Conservation (phyloP, 2,888 invertebrate genomes). For the Dysmachus trigonus region DNA sequence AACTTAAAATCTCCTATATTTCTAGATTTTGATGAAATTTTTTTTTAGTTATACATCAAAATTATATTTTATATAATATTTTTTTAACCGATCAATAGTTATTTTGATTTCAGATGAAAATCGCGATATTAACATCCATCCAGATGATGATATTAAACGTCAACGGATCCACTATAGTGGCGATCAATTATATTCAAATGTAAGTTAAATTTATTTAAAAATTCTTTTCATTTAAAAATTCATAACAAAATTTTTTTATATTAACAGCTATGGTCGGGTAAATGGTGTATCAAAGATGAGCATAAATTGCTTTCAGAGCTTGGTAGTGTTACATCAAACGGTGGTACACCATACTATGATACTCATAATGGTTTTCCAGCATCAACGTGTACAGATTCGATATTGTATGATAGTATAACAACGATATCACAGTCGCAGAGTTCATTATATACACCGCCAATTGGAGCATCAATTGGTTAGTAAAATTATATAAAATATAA, state of each 20-base stretch:
- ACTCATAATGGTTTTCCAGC: slow-evolving; percentile 60
- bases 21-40: no score
- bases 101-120: slow-evolving; percentile 77
- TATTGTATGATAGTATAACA: slow-evolving; percentile 76
- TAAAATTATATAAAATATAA: slow-evolving; percentile 24
- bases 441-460: slow-evolving; percentile 80
- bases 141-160: slow-evolving; percentile 87
- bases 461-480: slow-evolving; percentile 75
- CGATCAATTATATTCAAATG: slow-evolving; percentile 89
- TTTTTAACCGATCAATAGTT: slow-evolving; percentile 44
- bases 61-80: no score
- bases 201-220: slow-evolving; percentile 67
- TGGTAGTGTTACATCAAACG: slow-evolving; percentile 68
- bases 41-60: no score
- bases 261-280: slow-evolving; percentile 81
- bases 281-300: slow-evolving; percentile 92
- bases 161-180: slow-evolving; percentile 89
- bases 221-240: not conserved
- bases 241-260: not conserved
- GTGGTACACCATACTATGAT: slow-evolving; percentile 69
- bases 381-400: slow-evolving; percentile 65
- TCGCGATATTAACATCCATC: slow-evolving; percentile 86
- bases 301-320: slow-evolving; percentile 87
- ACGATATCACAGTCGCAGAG: slow-evolving; percentile 79
- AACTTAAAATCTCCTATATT: no score